A percentile compares a stretch with the other conserved stretches of the same genome.
Conservation (phyloP, 2,888 invertebrate genomes). For the Drosophila crucigera region DNA sequence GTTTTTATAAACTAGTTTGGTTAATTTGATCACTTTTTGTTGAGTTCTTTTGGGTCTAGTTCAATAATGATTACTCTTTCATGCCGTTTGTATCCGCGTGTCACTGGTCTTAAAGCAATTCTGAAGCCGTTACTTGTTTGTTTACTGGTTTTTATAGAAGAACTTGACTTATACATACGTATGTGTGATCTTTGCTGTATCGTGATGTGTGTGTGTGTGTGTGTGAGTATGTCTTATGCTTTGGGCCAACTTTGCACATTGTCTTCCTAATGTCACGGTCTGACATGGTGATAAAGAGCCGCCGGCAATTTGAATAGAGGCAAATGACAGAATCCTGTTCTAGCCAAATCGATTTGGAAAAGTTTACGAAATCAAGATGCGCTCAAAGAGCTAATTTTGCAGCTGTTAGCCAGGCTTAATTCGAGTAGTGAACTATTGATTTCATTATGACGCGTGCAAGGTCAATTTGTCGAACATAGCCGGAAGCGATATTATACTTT, state of each 20-base stretch:
- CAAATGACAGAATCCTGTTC: conserved; percentile 54
- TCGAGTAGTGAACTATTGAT: conserved; percentile 62
- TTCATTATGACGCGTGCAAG: conserved; percentile 28
- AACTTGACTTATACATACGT: conserved; percentile 54
- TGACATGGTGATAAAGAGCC: conserved; percentile 37
- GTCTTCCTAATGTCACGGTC: conserved; percentile 65
- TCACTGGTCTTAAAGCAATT: conserved; percentile 64
- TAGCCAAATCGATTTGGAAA: conserved; percentile 57
- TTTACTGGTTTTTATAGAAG: conserved; percentile 78
- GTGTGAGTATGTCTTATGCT: conserved; percentile 16
- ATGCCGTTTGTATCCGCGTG: conserved; percentile 73
- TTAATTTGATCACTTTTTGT: conserved; percentile 54
- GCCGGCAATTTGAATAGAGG: conserved; percentile 10
- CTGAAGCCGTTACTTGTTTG: conserved; percentile 74
- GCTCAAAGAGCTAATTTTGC: conserved; percentile 22
- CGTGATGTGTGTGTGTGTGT: not conserved
- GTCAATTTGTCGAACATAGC: conserved; percentile 33
- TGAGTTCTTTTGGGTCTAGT: conserved; percentile 47
- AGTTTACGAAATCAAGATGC: conserved; percentile 52
- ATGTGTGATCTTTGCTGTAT: not conserved
- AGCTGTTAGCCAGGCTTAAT: conserved; percentile 2
- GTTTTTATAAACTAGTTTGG: conserved; percentile 57
- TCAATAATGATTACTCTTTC: conserved; percentile 38
- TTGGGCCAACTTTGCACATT: conserved; percentile 43
- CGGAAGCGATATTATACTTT: conserved; percentile 39